Conservation (phyloP, 2,888 invertebrate genomes). For the Chrysina gloriosa region DNA sequence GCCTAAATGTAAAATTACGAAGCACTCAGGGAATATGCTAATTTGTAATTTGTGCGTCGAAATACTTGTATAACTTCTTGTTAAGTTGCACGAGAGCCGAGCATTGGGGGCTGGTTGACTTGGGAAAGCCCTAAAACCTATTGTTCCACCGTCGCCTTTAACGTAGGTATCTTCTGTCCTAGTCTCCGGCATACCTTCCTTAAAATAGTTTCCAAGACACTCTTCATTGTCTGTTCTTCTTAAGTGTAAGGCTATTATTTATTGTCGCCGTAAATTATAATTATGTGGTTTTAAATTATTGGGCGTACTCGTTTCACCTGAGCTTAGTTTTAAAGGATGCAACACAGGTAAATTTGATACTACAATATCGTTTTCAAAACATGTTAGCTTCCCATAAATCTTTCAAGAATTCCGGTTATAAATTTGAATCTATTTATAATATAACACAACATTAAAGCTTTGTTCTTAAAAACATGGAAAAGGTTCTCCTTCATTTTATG, state of each 20-base stretch:
- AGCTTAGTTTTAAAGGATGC: slow-evolving; percentile 15
- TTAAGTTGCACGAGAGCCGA: slow-evolving; percentile 42
- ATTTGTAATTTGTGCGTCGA: slow-evolving; percentile 47
- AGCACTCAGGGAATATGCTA: slow-evolving; percentile 44
- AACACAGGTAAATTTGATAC: background rate
- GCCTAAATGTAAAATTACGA: slow-evolving; percentile 35
- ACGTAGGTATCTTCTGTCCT: background rate
- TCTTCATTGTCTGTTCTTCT: slow-evolving; percentile 24
- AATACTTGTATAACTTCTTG: slow-evolving; percentile 45
- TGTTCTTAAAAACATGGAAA: no score
- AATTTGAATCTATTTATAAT: no score
- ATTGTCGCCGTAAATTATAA: slow-evolving; percentile 31
- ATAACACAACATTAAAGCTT: no score
- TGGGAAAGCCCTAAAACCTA: slow-evolving; percentile 22
- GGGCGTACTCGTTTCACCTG: slow-evolving; percentile 3
- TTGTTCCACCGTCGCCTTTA: slow-evolving; percentile 14
- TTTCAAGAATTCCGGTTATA: no score
- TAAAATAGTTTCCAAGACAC: slow-evolving; percentile 28
- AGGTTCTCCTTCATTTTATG: no score
- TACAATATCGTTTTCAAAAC: no score
- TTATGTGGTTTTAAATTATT: slow-evolving; percentile 30
- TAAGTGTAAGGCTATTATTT: slow-evolving; percentile 27
- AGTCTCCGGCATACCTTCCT: slow-evolving; percentile 12
- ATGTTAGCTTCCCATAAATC: no score
- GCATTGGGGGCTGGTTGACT: slow-evolving; percentile 4